Evolutionary conservation across 2,888 invertebrate species (phyloP).

Genomic region (Drosophila koepferae): DNA sequence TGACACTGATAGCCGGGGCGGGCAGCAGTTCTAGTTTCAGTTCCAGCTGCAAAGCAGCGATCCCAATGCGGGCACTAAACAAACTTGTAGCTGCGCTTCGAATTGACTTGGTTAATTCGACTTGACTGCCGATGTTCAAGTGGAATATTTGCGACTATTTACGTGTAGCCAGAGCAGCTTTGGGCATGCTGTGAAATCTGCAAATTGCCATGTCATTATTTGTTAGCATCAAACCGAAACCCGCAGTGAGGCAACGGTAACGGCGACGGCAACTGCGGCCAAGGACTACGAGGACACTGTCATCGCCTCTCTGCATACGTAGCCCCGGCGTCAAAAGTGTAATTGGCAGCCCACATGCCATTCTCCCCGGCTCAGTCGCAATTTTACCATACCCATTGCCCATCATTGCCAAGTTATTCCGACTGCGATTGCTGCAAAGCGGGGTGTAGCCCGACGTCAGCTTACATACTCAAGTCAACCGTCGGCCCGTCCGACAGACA

Average conservation of each 20-base stretch:
- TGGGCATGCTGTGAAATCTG: slow-evolving; percentile 82
- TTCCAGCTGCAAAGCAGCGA: slow-evolving; percentile 2
- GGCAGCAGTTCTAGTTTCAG: slow-evolving; percentile 33
- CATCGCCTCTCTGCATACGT: slow-evolving; percentile 43
- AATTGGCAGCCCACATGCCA: slow-evolving; percentile 79
- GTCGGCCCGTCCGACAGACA: slow-evolving; percentile 65
- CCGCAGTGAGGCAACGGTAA: slow-evolving; percentile 23
- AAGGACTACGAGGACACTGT: slow-evolving; percentile 37
- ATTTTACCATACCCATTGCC: not conserved
- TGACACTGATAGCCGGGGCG: slow-evolving; percentile 69
- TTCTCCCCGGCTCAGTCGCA: not conserved
- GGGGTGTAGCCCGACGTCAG: slow-evolving; percentile 66
- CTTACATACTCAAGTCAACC: slow-evolving; percentile 76
- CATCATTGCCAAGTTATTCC: slow-evolving; percentile 21
- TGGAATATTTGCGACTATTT: slow-evolving; percentile 53
- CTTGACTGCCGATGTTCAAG: slow-evolving; percentile 55
- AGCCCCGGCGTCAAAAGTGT: slow-evolving; percentile 78
- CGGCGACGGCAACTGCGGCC: not conserved
- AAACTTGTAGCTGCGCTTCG: slow-evolving; percentile 66
- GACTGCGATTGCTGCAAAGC: slow-evolving; percentile 22
- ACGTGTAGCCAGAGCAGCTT: slow-evolving; percentile 30
- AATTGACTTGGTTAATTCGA: slow-evolving; percentile 79
- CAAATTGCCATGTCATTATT: slow-evolving; percentile 84
- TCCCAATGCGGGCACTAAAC: slow-evolving; percentile 49
- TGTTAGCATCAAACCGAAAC: slow-evolving; percentile 80